Conservation (phyloP, 2,113 vertebrate genomes). For the Indicator indicator region DNA sequence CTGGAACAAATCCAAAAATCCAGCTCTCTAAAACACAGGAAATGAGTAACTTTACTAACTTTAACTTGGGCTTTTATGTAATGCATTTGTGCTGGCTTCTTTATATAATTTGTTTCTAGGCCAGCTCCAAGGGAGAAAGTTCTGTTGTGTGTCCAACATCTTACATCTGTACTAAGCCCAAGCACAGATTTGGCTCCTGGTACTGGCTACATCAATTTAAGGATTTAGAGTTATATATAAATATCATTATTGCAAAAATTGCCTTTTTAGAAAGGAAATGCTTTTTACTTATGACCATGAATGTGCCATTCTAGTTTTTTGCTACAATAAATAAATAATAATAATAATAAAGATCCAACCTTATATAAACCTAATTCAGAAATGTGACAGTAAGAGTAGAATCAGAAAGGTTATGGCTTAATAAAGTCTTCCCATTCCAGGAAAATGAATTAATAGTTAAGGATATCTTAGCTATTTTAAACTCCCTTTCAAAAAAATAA, state of each 20-base stretch:
- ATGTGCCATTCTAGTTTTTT: background rate
- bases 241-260: background rate
- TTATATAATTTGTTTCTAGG: background rate
- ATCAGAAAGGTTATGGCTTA: background rate
- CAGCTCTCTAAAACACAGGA: constrained; percentile 53
- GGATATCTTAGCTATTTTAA: constrained; percentile 1
- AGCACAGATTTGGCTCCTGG: background rate
- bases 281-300: background rate
- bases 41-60: constrained; percentile 70
- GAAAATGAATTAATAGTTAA: background rate
- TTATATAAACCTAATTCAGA: background rate
- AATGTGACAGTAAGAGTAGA: background rate
- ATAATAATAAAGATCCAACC: too few relatives aligned
- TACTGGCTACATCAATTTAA: background rate
- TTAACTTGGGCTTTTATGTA: constrained; percentile 44
- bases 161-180: background rate
- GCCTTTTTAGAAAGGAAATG: background rate
- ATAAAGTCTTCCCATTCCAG: constrained; percentile 1
- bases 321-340: background rate
- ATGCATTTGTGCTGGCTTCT: constrained; percentile 7
- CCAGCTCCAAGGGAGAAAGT: background rate
- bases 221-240: background rate
- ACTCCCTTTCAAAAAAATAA: background rate
- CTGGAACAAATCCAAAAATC: constrained; percentile 44
- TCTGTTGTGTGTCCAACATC: background rate